Base-by-base conservation (phyloP, 2,888 invertebrate genomes). In the Cheilosia soror region DNA sequence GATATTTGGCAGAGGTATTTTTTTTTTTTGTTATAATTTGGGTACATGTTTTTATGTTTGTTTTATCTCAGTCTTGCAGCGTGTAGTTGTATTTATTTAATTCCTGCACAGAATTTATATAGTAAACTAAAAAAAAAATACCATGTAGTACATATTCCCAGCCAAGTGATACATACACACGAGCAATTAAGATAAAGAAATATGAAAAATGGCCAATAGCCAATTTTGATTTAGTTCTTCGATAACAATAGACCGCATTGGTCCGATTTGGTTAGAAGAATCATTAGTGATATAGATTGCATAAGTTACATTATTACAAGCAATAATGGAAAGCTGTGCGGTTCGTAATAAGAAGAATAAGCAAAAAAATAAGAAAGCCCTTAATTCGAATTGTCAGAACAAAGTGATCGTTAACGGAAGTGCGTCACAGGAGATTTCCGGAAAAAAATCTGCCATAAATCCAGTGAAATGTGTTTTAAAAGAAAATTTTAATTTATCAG, bases 181-280 rank as follows among this genome's bases (percentile, higher is more conserved):
- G 49, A 58, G 68, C 73, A 69, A 71, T 69, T 63, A 81, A 25
- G 53, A 49, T 68, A 25, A 68, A 15, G 20, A 27, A 51, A 44
- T 33, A 42, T 7, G 20, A n/a, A 51, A 63, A 72, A 77, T 85
- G 85, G 85, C 81, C 44, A 57, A 81, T 40, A 76, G 85, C 85
- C 85, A 85, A 85, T 37, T 68, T 66, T 51, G 63, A 81, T 62
- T 77, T 68, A 85, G 85, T 85, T 80, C 72, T 68, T 77, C 80
- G 81, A 77, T 81, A 81, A 81, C 85, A 85, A 85, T 85, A 81
- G 71, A 31, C 49, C 71, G 53, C 27, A 60, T 71, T 51, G 68
- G 78, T 66, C 60, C 25, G 53, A 27, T 37, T 40, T 44, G 33
- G 55, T 25, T n/a, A 37, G 15, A 20, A 13, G 42, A 11, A 33